These are phyloP conservation scores for Pterostichus niger DNA, from an alignment of 2,888 invertebrate genomes.

Conservation along the genomic window DNA sequence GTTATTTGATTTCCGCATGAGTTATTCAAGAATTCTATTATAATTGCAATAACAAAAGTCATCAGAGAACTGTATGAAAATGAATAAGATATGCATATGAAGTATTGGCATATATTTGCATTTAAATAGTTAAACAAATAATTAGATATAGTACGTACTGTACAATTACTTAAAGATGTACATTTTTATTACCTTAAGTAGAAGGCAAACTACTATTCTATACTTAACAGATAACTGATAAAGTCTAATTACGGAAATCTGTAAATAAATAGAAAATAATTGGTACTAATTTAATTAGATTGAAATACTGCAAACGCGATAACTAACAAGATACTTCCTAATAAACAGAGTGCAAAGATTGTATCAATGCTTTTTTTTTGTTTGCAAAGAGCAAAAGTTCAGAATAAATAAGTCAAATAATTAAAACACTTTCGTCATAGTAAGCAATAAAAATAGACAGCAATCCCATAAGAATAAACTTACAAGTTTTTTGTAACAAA, in stretches of 20 bases:
- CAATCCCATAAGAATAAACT: background rate
- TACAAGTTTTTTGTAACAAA: slow-evolving; percentile 1
- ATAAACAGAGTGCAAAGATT: background rate
- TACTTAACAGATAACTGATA: slow-evolving; percentile 24
- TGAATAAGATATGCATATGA: slow-evolving; percentile 15
- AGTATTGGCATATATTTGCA: slow-evolving; percentile 33
- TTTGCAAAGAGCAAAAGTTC: too few species aligned
- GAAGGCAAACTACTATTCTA: slow-evolving; percentile 46
- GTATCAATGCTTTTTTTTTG: background rate
- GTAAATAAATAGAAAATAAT: slow-evolving; percentile 1
- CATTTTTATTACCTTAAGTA: slow-evolving; percentile 33
- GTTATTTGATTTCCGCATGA: too few species aligned
- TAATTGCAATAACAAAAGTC: background rate
- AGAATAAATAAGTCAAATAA: too few species aligned
- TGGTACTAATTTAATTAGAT: slow-evolving; percentile 28
- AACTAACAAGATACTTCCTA: background rate
- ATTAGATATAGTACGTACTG: slow-evolving; percentile 34
- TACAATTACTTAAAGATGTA: slow-evolving; percentile 47
- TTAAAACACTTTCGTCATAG: slow-evolving; percentile 1
- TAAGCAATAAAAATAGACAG: slow-evolving; percentile 5
- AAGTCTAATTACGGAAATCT: slow-evolving; percentile 31
- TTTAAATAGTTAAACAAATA: slow-evolving; percentile 48
- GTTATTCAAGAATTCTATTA: too few species aligned
- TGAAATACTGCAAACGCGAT: background rate
- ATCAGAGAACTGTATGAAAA: background rate